Evolutionary conservation across 1,140 invertebrate genomes (phyloP).

Genomic region (Papilio glaucus): DNA sequence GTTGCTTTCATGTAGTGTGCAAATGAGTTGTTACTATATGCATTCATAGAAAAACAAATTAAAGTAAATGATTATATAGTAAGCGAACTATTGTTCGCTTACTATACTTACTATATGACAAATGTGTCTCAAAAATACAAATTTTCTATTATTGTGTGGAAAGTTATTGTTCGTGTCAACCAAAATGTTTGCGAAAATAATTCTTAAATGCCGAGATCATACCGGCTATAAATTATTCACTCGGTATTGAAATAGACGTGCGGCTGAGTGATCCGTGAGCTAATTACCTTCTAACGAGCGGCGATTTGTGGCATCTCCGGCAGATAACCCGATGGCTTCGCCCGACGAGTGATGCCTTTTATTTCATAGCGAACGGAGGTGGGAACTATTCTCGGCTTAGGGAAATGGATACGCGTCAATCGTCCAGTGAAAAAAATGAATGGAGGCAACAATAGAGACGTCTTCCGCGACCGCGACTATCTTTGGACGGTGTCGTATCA

Average conservation of each 20-base stretch:
- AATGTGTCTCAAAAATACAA: neutral
- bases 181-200: conserved; percentile 12
- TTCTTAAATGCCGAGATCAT: conserved; percentile 16
- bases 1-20: too few species aligned
- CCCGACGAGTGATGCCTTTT: conserved; percentile 74
- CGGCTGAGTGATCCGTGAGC: conserved; percentile 72
- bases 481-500: conserved; percentile 64
- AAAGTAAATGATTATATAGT: too few species aligned
- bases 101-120: too few species aligned
- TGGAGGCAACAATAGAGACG: conserved; percentile 58
- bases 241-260: conserved; percentile 65
- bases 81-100: too few species aligned
- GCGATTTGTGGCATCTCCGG: conserved; percentile 68
- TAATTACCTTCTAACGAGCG: conserved; percentile 79
- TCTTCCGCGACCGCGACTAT: conserved; percentile 65
- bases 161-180: too few species aligned
- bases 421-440: conserved; percentile 62
- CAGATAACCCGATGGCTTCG: conserved; percentile 66
- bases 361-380: conserved; percentile 71
- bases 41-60: too few species aligned
- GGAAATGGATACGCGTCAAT: conserved; percentile 81
- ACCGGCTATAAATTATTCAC: conserved; percentile 68
- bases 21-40: too few species aligned
- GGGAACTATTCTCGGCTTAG: conserved; percentile 71
- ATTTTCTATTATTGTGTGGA: neutral